Evolutionary conservation across 2,113 vertebrate species (phyloP), one percentile per base, ranked within the genome.

Genomic region (Labrus mixtus): DNA sequence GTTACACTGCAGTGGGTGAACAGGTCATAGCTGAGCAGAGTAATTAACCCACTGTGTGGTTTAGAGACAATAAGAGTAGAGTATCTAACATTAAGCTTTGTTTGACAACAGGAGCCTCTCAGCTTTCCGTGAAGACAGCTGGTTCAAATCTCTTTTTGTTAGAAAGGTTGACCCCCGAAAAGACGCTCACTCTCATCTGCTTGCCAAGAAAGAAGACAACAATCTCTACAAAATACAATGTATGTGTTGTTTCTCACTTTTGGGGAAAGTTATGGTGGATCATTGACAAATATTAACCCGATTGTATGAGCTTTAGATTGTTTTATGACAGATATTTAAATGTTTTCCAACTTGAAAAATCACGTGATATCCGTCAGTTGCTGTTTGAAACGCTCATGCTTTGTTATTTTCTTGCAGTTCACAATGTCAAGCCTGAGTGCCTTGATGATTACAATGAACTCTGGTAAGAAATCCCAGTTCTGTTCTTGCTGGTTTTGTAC

Each of bases 371-470:
- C n/a, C 56, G 45, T 79, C 57, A 29, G 54, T 68, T 57, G 20
- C 0, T 54, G 11, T 25, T n/a, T 45, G 68, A 2, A 66, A n/a
- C n/a, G 22, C 25, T 57, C 13, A 19, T 22, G 13, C 92, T 91
- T 75, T 90, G 10, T 88, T 69, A 19, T 36, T 56, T 90, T 79
- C 22, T 95, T 96, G 80, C 93, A 99, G 98, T 99, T 97, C 98
- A 99, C 93, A 99, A 97, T 79, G 97, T 99, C 82, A 99, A 99
- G 88, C 98, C 98, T 3, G 97, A 99, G 89, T 99, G 94, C 94
- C 96, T 99, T 74, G 97, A 98, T 3, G 94, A 91, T 68, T 99
- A 99, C 95, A 99, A 98, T 95, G 94, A 96, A 90, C 95, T 99
- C 79, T 98, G 97, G 98, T 99, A 94, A 95, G 76, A 69, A 67